These are phyloP conservation scores for Spatula clypeata DNA, from an alignment of 2,797 vertebrate species.

Conservation along the genomic window DNA sequence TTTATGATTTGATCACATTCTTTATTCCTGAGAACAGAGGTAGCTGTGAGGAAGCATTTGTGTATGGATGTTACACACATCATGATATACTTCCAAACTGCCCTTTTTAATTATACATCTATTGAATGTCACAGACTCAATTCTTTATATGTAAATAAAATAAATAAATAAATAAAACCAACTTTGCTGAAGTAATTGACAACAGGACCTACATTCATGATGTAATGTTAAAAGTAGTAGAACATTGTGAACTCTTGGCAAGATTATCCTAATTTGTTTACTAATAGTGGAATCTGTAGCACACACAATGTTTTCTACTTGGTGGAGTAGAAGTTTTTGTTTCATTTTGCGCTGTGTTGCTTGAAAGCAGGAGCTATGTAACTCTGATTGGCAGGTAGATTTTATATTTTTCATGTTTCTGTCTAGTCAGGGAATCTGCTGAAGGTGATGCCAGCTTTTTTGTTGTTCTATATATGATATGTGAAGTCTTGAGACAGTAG, in stretches of 20 bases:
- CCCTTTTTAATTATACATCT: not conserved
- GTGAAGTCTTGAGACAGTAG: constrained; percentile 28
- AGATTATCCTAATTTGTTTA: not conserved
- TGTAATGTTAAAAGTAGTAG: not conserved
- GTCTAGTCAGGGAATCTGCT: not conserved
- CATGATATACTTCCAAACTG: not conserved
- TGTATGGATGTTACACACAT: not conserved
- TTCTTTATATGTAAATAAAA: not conserved
- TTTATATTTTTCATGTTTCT: not conserved
- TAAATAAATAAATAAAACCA: not conserved
- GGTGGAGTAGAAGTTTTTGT: not conserved
- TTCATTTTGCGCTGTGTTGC: not conserved
- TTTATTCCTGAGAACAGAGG: not conserved
- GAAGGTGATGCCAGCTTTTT: not conserved
- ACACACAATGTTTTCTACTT: not conserved
- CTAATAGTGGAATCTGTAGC: not conserved
- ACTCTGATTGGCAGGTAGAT: not conserved
- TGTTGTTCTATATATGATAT: not conserved
- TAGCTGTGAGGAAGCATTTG: not conserved
- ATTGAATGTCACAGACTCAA: not conserved
- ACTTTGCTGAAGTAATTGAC: not conserved
- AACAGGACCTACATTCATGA: not conserved
- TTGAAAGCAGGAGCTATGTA: not conserved
- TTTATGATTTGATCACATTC: not conserved
- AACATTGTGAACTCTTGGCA: not conserved